A percentile compares a stretch with the other conserved stretches of the same genome.
These are phyloP conservation scores for Eilema depressum DNA, from an alignment of 2,888 invertebrate genomes.

Conservation along the genomic window DNA sequence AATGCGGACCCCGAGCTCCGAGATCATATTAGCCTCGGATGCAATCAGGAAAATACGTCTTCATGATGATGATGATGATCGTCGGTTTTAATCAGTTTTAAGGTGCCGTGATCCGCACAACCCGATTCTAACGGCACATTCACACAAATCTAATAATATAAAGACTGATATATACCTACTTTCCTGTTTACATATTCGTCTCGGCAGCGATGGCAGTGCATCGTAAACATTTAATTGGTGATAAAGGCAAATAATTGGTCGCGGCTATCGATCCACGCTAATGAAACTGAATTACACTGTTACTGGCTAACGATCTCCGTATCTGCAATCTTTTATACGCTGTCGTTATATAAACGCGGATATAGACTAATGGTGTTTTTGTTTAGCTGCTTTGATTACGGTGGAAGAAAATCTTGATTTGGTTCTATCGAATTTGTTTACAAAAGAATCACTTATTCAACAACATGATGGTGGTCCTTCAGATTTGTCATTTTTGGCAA, in stretches of 20 bases:
- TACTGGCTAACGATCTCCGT: conserved; percentile 70
- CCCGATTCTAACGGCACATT: not conserved
- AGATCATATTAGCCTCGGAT: no score
- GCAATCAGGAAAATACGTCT: no score
- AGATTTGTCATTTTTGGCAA: no score
- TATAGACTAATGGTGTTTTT: conserved; percentile 32
- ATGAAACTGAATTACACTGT: conserved; percentile 74
- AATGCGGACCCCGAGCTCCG: no score
- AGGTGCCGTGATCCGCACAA: no score
- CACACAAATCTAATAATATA: conserved; percentile 15
- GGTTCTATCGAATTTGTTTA: not conserved
- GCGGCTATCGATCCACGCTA: conserved; percentile 76
- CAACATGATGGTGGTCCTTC: no score
- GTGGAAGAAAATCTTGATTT: not conserved
- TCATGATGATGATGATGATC: no score
- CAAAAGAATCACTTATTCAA: no score
- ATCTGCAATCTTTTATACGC: conserved; percentile 57
- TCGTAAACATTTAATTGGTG: conserved; percentile 82
- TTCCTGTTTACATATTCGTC: conserved; percentile 56
- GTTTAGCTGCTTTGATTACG: conserved; percentile 6
- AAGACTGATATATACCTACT: conserved; percentile 28
- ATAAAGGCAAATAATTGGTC: conserved; percentile 77
- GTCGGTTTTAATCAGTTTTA: no score
- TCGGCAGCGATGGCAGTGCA: conserved; percentile 63
- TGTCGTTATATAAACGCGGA: conserved; percentile 39